Percentiles rank a stretch among this genome's conserved stretches.
These are phyloP conservation scores for Anniella stebbinsi DNA, from an alignment of 2,797 vertebrate genomes.

Conservation along the genomic window DNA sequence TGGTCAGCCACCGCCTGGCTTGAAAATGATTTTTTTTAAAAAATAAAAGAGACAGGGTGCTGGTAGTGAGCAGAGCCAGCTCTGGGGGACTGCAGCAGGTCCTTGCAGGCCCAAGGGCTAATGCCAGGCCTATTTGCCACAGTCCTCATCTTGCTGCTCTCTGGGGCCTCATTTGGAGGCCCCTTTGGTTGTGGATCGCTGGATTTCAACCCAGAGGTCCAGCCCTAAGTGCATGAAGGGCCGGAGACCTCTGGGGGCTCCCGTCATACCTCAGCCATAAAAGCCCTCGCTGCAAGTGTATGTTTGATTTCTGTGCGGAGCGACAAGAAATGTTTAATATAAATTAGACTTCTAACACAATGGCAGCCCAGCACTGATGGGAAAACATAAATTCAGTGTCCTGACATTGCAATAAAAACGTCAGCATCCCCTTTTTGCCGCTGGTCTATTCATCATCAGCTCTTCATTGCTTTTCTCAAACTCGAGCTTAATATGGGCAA, in stretches of 20 bases:
- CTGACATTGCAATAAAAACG: constrained; percentile 17
- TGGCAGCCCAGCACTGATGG: neutral
- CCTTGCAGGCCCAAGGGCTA: too few species aligned
- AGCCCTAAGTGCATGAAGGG: neutral
- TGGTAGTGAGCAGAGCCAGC: too few species aligned
- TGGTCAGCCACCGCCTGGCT: too few species aligned
- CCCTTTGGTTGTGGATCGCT: too few species aligned
- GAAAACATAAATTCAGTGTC: constrained; percentile 4
- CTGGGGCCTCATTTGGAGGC: too few species aligned
- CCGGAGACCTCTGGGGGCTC: neutral
- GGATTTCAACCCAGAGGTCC: too few species aligned
- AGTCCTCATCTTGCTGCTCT: too few species aligned
- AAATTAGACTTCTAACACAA: constrained; percentile 1
- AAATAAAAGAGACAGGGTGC: too few species aligned
- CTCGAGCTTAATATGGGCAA: constrained; percentile 4
- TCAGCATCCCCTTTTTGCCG: neutral
- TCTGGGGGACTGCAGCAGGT: too few species aligned
- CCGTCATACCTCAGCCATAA: neutral
- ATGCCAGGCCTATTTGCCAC: too few species aligned
- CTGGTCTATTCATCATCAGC: constrained; percentile 19
- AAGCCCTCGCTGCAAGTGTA: neutral
- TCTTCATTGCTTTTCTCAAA: constrained; percentile 6
- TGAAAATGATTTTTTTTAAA: too few species aligned
- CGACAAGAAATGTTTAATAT: neutral
- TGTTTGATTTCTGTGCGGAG: neutral